Evolutionary conservation across 2,113 vertebrate species (phyloP).

Genomic region (Diglossa brunneiventris): DNA sequence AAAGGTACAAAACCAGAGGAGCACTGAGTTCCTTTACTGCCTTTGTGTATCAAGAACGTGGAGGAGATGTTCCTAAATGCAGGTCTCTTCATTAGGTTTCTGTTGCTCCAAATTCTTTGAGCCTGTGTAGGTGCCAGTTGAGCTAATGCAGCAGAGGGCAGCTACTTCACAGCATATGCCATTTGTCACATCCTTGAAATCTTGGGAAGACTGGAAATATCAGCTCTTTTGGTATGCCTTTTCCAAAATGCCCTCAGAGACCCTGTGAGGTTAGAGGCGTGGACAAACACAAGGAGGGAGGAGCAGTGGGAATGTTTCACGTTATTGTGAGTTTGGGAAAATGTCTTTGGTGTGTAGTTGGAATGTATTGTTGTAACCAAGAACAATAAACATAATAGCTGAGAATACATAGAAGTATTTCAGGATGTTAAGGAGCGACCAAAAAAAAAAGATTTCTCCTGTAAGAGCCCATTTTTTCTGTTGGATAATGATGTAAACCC

Average conservation of each 20-base stretch:
- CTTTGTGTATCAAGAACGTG: background rate
- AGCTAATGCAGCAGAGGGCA: background rate
- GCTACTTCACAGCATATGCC: background rate
- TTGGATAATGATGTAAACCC: background rate
- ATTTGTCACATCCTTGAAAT: background rate
- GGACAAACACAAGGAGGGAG: background rate
- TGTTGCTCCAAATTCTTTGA: background rate
- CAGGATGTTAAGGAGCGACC: background rate
- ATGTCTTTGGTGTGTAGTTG: background rate
- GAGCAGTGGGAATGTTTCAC: background rate
- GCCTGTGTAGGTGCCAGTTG: background rate
- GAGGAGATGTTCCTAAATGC: background rate
- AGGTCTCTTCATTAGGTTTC: background rate
- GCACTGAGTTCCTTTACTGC: background rate
- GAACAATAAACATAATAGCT: conserved; percentile 23
- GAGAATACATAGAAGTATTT: conserved; percentile 4
- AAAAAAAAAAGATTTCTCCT: background rate
- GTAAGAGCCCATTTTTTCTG: background rate
- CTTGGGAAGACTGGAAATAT: background rate
- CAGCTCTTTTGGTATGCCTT: background rate
- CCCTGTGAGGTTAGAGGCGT: background rate
- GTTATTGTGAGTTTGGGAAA: background rate
- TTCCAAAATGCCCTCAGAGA: background rate
- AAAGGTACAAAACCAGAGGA: background rate
- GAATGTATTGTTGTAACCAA: conserved; percentile 12